Conservation (phyloP, 1,140 invertebrate genomes). For the Zaprionus capensis region DNA sequence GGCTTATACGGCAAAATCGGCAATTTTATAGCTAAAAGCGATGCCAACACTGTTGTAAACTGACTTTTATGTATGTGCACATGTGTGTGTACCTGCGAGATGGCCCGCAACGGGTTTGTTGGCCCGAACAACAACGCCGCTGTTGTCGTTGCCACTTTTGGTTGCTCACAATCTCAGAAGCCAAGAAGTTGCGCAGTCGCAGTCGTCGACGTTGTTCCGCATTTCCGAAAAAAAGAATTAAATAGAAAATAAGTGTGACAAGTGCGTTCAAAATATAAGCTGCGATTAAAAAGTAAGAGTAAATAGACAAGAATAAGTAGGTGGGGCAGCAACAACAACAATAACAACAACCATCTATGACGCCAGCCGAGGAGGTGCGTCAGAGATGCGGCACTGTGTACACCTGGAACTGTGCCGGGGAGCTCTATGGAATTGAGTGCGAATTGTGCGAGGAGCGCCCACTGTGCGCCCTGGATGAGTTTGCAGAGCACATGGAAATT, state of each 20-base stretch:
- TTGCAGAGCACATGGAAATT: slow-evolving; percentile 72
- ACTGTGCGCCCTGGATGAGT: slow-evolving; percentile 68
- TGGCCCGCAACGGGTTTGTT: slow-evolving; percentile 55
- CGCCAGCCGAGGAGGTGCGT: slow-evolving; percentile 39
- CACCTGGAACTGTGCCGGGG: slow-evolving; percentile 74
- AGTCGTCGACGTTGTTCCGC: slow-evolving; percentile 6
- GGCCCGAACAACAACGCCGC: slow-evolving; percentile 34
- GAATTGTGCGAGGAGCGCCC: slow-evolving; percentile 72
- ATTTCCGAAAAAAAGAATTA: background rate
- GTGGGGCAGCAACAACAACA: background rate
- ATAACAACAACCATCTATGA: background rate
- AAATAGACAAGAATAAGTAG: slow-evolving; percentile 14
- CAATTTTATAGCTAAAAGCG: background rate
- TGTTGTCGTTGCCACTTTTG: slow-evolving; percentile 21
- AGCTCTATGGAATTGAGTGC: slow-evolving; percentile 75
- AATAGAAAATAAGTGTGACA: slow-evolving; percentile 19
- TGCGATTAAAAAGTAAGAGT: slow-evolving; percentile 70
- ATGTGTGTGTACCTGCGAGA: slow-evolving; percentile 22
- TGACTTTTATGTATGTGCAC: background rate
- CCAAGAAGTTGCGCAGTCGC: slow-evolving; percentile 54
- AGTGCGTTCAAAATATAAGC: slow-evolving; percentile 31
- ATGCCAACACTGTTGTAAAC: background rate
- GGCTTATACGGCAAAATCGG: background rate
- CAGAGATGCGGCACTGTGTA: slow-evolving; percentile 70
- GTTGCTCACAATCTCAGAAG: slow-evolving; percentile 55